Conservation (phyloP, 2,113 vertebrate species). For the Gallinago paraguaiae region DNA sequence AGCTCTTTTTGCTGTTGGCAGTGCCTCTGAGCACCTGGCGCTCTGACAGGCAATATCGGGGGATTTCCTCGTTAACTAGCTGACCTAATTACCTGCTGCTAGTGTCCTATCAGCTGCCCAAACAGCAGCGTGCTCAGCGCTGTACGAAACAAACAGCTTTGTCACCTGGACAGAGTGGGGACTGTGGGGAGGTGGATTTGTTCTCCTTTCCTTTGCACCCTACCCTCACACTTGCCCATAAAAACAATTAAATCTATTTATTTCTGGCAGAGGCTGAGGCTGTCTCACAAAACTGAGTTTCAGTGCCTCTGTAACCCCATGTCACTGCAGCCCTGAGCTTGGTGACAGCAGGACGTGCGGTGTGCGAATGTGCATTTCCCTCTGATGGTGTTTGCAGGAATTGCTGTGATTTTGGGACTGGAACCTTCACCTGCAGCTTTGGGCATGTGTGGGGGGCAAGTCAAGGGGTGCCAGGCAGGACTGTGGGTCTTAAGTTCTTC, state of each 20-base stretch:
- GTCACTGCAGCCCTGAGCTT: background rate
- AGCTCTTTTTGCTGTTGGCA: background rate
- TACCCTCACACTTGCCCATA: background rate
- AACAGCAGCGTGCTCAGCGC: background rate
- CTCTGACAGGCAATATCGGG: background rate
- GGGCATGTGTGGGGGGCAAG: fast-evolving
- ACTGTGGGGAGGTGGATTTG: background rate
- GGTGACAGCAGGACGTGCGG: fast-evolving
- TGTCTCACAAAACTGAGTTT: background rate
- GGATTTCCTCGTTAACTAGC: constrained; percentile 21
- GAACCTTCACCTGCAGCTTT: fast-evolving
- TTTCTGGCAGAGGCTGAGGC: background rate
- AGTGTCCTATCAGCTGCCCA: background rate
- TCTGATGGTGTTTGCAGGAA: background rate
- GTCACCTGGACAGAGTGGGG: background rate
- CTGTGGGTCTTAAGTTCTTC: background rate
- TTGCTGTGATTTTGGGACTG: background rate
- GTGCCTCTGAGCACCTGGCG: background rate
- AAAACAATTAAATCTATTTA: background rate
- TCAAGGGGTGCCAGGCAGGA: background rate
- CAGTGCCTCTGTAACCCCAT: background rate
- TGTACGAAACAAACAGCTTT: background rate
- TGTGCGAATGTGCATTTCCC: background rate
- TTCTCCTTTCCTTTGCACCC: background rate
- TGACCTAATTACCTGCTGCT: constrained; percentile 43